Evolutionary conservation across 2,797 vertebrate species (phyloP).

Genomic region (Poecilia picta): DNA sequence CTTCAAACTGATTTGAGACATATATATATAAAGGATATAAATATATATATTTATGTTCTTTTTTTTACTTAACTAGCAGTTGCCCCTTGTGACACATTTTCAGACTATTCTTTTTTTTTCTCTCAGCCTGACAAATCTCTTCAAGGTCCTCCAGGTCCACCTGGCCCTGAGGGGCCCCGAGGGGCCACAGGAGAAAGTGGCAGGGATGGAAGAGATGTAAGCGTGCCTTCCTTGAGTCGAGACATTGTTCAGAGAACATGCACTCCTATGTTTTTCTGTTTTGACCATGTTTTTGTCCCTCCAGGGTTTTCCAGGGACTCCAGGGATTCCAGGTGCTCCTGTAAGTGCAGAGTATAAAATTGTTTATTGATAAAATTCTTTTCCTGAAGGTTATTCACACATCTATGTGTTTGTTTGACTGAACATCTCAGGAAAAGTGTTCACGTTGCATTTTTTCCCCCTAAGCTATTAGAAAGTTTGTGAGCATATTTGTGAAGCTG

Average conservation of each 20-base stretch:
- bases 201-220: constrained; percentile 84
- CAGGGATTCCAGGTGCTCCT: constrained; percentile 74
- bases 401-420: not conserved
- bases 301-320: constrained; percentile 81
- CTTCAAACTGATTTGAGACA: no score
- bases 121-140: constrained; percentile 80
- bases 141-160: constrained; percentile 78
- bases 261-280: not conserved
- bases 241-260: not conserved
- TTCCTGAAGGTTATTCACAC: not conserved
- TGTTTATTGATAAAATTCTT: not conserved
- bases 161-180: constrained; percentile 77
- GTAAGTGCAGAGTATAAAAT: constrained; percentile 69
- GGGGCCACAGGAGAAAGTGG: constrained; percentile 81
- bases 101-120: constrained; percentile 37
- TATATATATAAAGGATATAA: no score
- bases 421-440: not conserved
- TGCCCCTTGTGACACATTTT: not conserved
- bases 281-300: constrained; percentile 31
- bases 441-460: not conserved
- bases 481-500: not conserved
- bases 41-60: no score
- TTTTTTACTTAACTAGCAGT: not conserved
- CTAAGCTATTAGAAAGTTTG: not conserved
- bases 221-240: constrained; percentile 22